Evolutionary conservation across 2,797 vertebrate species (phyloP), one percentile per base, ranked within the genome.

Genomic region (Euphonia xanthogaster): DNA sequence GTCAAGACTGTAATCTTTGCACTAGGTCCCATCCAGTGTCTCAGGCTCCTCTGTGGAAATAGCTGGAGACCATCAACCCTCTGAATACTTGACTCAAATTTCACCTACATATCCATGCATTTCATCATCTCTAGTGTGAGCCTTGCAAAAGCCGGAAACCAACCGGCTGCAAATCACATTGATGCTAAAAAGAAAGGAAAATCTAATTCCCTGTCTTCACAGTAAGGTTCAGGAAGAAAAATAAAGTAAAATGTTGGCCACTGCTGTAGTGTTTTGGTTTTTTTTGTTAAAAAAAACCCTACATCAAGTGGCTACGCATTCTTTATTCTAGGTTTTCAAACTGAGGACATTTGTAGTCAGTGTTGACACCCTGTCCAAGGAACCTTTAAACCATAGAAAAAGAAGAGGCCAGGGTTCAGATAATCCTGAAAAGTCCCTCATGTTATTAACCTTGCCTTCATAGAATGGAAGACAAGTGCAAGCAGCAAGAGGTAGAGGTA

Each of bases 301-400:
- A 57, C 0, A 3, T n/a, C 7, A 21, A 37, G 3, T 13, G 12
- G 4, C 6, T 66, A 3, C 6, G 2, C 3, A 47, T 54, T 82
- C 17, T 54, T 73, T 27, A 20, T 77, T 68, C 33, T 23, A 25
- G 63, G 13, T 33, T 85, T 90, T 76, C 42, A 68, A 54, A 78
- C 9, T 22, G 33, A 75, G 17, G 39, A 65, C 10, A n/a, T 73
- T 57, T 76, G 9, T 31, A 68, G 22, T 39, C 24, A 53, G 9
- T 35, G 42, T 60, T 65, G 28, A 50, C 13, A 50, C 3, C 1
- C 14, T 70, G 18, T 25, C 51, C 5, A 10, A 82, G 39, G 10
- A 90, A 80, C 1, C 7, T 75, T 58, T 50, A 40, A 84, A 81
- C 28, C 47, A 28, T 4, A 72, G 62, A 31, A 78, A 53, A 78